These are phyloP conservation scores for Coregonus suidteri DNA, from an alignment of 2,797 vertebrate genomes.

Conservation along the genomic window DNA sequence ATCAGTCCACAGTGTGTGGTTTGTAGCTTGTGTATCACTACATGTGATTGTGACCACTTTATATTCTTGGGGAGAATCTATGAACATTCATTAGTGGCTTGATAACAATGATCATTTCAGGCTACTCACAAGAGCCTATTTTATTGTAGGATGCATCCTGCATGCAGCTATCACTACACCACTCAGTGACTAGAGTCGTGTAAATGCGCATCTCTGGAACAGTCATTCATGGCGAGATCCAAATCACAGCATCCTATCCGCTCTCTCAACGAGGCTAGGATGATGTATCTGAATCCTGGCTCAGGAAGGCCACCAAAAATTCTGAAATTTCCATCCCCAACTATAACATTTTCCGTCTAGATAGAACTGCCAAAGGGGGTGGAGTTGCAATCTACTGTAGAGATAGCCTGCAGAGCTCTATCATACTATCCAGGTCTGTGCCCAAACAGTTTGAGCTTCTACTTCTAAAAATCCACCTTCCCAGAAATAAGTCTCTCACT, in stretches of 20 bases:
- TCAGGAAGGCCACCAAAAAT: too few species aligned
- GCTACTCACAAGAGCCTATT: not conserved
- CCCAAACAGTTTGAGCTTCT: too few species aligned
- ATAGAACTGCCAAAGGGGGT: too few species aligned
- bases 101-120: not conserved
- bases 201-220: slow-evolving; percentile 49
- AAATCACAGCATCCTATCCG: slow-evolving; percentile 15
- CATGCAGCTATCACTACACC: not conserved
- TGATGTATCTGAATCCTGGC: too few species aligned
- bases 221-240: slow-evolving; percentile 49
- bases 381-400: too few species aligned
- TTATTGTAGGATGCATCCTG: not conserved
- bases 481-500: too few species aligned
- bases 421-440: too few species aligned
- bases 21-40: not conserved
- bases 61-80: not conserved
- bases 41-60: not conserved
- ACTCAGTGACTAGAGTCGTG: not conserved
- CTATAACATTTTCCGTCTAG: too few species aligned
- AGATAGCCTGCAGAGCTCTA: too few species aligned
- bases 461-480: too few species aligned
- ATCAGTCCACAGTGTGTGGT: not conserved
- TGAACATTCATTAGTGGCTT: not conserved
- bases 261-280: not conserved
- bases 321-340: too few species aligned